Evolutionary conservation across 2,888 invertebrate genomes (phyloP).

Genomic region (Drosophila mayaguana): DNA sequence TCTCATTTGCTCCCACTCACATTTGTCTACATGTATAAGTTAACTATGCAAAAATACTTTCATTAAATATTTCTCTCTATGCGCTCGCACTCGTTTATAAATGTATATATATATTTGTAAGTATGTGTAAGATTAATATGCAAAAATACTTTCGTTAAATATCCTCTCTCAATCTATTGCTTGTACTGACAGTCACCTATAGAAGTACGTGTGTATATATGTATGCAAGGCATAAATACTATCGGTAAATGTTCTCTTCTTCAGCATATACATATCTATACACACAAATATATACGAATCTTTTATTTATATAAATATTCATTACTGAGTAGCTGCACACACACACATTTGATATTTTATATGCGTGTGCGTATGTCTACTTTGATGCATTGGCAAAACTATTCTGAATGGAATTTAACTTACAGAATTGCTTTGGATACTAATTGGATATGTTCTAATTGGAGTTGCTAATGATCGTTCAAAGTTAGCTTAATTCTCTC

Average conservation of each 20-base stretch:
- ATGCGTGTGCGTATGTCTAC: not conserved
- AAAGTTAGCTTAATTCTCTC: not conserved
- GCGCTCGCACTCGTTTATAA: not conserved
- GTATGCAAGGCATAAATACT: not conserved
- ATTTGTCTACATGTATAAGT: not conserved
- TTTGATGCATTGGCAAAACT: not conserved
- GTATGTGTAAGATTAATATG: conserved; percentile 8
- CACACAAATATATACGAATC: not conserved
- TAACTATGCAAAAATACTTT: conserved; percentile 15
- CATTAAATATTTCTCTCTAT: not conserved
- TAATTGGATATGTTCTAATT: conserved; percentile 3
- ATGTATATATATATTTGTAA: conserved; percentile 15
- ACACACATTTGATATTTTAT: not conserved
- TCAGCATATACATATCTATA: not conserved
- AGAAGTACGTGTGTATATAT: not conserved
- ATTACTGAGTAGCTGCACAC: not conserved
- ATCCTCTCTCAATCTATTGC: not conserved
- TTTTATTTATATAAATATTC: not conserved
- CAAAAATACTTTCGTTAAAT: conserved; percentile 13
- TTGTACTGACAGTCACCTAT: conserved; percentile 5
- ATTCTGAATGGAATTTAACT: not conserved
- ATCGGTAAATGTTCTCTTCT: not conserved
- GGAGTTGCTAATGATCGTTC: not conserved
- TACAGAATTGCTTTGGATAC: not conserved
- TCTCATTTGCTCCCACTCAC: not conserved